Percentiles rank a stretch among this genome's conserved stretches.
These are phyloP conservation scores for Diachrysia chrysitis DNA, from an alignment of 2,888 invertebrate species.

Conservation along the genomic window DNA sequence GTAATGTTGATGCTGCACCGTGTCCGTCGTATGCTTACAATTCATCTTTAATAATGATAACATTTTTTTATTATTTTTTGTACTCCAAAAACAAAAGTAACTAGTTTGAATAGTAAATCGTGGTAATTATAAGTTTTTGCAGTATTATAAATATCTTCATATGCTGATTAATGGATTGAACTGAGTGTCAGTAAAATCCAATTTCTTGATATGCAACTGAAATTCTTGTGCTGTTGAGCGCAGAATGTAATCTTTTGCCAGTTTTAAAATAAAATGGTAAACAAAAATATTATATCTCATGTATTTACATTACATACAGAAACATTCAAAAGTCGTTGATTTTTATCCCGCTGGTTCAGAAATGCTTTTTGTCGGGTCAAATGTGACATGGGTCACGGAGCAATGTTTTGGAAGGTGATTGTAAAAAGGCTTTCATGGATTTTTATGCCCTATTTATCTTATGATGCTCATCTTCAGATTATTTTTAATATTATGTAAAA, in stretches of 20 bases:
- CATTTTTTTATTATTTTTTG: background rate
- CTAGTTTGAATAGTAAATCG: no score
- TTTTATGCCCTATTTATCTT: slow-evolving; percentile 28
- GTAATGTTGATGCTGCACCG: slow-evolving; percentile 47
- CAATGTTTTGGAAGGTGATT: slow-evolving; percentile 34
- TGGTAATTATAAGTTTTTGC: no score
- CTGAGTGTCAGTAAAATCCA: background rate
- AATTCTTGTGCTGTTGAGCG: background rate
- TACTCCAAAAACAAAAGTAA: no score
- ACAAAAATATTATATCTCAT: background rate
- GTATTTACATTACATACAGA: slow-evolving; percentile 5
- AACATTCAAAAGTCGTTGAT: slow-evolving; percentile 14
- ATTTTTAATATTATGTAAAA: background rate
- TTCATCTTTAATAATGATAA: no score
- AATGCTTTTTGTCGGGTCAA: slow-evolving; percentile 21
- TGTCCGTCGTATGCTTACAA: slow-evolving; percentile 30
- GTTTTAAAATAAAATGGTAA: no score
- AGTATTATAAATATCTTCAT: no score
- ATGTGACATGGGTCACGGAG: slow-evolving; percentile 26
- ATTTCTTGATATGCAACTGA: background rate
- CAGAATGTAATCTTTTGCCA: background rate
- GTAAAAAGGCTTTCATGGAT: slow-evolving; percentile 15
- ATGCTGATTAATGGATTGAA: background rate
- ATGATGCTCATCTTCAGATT: background rate
- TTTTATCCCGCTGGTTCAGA: background rate